These are phyloP conservation scores for Callorhinus ursinus DNA, from an alignment of 2,113 vertebrate species.

Conservation along the genomic window DNA sequence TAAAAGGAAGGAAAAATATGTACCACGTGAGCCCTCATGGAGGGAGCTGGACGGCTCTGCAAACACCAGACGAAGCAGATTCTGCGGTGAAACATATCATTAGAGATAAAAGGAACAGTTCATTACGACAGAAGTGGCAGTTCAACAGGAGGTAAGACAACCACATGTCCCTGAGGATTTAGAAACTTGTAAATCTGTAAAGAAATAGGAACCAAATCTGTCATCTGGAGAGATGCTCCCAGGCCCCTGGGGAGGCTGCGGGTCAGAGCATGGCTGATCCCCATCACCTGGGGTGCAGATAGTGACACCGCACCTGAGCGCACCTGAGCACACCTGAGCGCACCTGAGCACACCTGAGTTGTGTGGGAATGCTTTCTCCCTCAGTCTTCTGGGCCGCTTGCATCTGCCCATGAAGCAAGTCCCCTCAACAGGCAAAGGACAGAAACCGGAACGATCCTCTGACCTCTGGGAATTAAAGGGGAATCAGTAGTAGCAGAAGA, in stretches of 20 bases:
- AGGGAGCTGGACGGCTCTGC: not conserved
- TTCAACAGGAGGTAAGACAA: rapidly evolving
- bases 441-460: not conserved
- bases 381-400: not conserved
- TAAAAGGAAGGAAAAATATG: too few relatives aligned
- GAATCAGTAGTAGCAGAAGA: not conserved
- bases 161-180: not conserved
- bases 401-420: not conserved
- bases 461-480: not conserved
- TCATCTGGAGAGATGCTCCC: too few relatives aligned
- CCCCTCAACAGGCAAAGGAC: not conserved
- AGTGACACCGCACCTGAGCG: rapidly evolving
- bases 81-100: not conserved
- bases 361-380: not conserved
- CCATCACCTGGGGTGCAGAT: not conserved
- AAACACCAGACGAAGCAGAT: not conserved
- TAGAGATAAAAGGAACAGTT: not conserved
- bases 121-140: not conserved
- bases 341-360: not conserved
- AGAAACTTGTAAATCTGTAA: not conserved
- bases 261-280: not conserved
- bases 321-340: not conserved
- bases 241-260: not conserved
- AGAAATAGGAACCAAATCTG: rapidly evolving
- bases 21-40: rapidly evolving